These are phyloP conservation scores for Tryphoninae sp. DNA, from an alignment of 2,888 invertebrate genomes.

Conservation along the genomic window DNA sequence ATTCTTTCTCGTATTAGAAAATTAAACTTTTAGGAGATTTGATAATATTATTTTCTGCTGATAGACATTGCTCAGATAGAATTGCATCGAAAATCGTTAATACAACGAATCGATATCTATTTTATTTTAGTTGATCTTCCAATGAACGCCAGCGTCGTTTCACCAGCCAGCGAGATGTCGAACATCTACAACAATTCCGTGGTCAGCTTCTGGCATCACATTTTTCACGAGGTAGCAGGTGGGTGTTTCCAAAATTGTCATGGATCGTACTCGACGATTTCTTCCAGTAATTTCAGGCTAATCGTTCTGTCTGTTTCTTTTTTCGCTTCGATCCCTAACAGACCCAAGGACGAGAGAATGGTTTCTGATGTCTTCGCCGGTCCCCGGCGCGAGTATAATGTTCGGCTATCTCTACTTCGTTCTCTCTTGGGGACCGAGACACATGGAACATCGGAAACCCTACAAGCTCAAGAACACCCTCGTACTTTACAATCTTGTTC, in stretches of 20 bases:
- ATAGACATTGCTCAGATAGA: neutral
- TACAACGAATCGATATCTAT: slow-evolving; percentile 18
- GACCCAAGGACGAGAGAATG: slow-evolving; percentile 88
- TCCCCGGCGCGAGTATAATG: slow-evolving; percentile 87
- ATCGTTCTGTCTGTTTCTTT: slow-evolving; percentile 39
- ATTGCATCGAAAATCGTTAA: neutral
- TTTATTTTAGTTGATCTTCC: slow-evolving; percentile 69
- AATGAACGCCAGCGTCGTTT: slow-evolving; percentile 75
- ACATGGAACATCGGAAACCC: slow-evolving; percentile 94
- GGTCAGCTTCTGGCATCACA: slow-evolving; percentile 84
- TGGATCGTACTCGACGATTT: neutral
- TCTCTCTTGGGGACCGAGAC: slow-evolving; percentile 90
- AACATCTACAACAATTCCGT: slow-evolving; percentile 85
- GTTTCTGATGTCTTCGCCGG: slow-evolving; percentile 88
- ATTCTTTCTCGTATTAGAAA: neutral
- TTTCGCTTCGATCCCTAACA: slow-evolving; percentile 78
- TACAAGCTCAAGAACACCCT: slow-evolving; percentile 90
- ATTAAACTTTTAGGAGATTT: too few species aligned
- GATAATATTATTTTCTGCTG: neutral
- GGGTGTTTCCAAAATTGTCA: slow-evolving; percentile 68
- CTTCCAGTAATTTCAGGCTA: neutral
- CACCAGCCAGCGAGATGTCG: slow-evolving; percentile 74
- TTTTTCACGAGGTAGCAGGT: slow-evolving; percentile 88
- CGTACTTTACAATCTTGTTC: slow-evolving; percentile 93
- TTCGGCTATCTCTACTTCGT: slow-evolving; percentile 88